Percentiles rank a stretch among this genome's conserved stretches.
phyloP scores from a whole-genome alignment of 2,113 vertebrate genomes.

The Mugil cephalus region DNA sequence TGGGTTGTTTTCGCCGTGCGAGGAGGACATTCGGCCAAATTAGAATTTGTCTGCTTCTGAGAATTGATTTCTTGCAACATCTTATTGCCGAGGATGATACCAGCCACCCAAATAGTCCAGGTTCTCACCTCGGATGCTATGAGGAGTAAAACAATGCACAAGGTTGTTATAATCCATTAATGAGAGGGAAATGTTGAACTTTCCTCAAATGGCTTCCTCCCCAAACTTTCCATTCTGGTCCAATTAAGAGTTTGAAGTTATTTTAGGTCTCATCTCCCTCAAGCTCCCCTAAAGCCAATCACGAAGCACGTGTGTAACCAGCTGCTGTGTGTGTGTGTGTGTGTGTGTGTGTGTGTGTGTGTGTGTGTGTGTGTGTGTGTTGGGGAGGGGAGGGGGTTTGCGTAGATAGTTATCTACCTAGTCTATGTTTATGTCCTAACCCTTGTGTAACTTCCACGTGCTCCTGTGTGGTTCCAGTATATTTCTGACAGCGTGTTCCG shows the following conservation, averaged over 20 bases:
- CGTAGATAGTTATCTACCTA: conserved; percentile 10
- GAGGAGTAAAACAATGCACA: conserved; percentile 33
- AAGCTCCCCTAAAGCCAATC: conserved; percentile 65
- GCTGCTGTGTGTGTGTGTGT: conserved; percentile 31
- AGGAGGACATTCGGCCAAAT: no score
- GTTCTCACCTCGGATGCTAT: neutral
- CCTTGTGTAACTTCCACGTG: conserved; percentile 63
- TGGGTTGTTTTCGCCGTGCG: no score
- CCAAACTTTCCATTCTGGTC: conserved; percentile 56
- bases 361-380: conserved; percentile 33
- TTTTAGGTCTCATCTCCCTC: conserved; percentile 69
- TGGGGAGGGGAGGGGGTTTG: conserved; percentile 17
- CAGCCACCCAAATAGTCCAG: no score
- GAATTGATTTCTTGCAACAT: no score
- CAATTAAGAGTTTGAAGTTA: conserved; percentile 72
- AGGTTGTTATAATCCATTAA: conserved; percentile 42
- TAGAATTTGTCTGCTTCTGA: no score
- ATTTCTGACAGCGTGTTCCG: conserved; percentile 17
- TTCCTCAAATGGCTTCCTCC: conserved; percentile 6
- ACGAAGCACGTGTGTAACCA: conserved; percentile 60
- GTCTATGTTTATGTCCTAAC: conserved; percentile 24
- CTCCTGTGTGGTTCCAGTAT: conserved; percentile 28
- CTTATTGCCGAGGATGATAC: no score
- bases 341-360: conserved; percentile 32
- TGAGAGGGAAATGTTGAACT: conserved; percentile 32